A percentile compares a stretch with the other conserved stretches of the same genome.
phyloP scores from a whole-genome alignment of 2,888 invertebrate species.

The Himalopsyche anomala region DNA sequence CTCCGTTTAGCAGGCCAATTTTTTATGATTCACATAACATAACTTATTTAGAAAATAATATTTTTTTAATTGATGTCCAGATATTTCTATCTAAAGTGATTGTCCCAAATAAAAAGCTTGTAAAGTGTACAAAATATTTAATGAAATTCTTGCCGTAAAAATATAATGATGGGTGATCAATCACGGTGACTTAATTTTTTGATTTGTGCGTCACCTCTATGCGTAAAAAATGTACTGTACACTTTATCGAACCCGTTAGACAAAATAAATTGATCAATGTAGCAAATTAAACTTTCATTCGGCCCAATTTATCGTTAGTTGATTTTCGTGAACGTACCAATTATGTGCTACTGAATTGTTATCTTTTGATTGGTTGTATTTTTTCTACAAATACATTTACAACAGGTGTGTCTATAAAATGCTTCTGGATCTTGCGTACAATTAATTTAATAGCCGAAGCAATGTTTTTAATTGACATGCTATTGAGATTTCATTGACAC shows the following conservation, averaged over 20 bases:
- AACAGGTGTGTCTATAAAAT: constrained; percentile 58
- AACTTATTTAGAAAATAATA: too few species aligned
- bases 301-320: constrained; percentile 64
- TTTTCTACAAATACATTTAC: constrained; percentile 53
- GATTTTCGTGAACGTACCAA: constrained; percentile 62
- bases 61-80: too few species aligned
- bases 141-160: not conserved
- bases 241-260: constrained; percentile 44
- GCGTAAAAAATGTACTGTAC: constrained; percentile 26
- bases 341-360: constrained; percentile 65
- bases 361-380: constrained; percentile 58
- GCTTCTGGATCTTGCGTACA: constrained; percentile 59
- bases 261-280: constrained; percentile 58
- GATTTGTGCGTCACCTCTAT: constrained; percentile 20
- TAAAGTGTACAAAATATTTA: not conserved
- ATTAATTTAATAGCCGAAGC: constrained; percentile 58
- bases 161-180: not conserved
- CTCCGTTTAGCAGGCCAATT: too few species aligned
- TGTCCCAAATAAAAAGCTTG: too few species aligned
- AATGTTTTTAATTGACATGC: constrained; percentile 49
- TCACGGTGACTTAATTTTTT: not conserved
- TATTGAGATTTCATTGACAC: constrained; percentile 54
- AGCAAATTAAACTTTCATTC: constrained; percentile 63
- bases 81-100: too few species aligned
- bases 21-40: too few species aligned